A percentile compares a stretch with the other conserved stretches of the same genome.
These are phyloP conservation scores for Sipha maydis DNA, from an alignment of 2,888 invertebrate genomes.

Conservation along the genomic window DNA sequence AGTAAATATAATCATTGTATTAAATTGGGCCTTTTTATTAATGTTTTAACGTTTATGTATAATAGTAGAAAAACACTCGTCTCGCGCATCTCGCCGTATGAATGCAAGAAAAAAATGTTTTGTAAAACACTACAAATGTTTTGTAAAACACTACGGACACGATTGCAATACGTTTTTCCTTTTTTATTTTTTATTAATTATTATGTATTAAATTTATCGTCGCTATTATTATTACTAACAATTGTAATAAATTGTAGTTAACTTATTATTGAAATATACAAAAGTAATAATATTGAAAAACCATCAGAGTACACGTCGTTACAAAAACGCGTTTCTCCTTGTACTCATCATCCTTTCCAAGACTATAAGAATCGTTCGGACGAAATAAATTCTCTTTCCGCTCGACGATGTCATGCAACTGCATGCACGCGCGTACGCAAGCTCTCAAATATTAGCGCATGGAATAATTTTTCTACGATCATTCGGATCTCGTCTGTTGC, in stretches of 20 bases:
- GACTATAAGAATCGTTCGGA: neutral
- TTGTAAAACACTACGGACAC: constrained; percentile 18
- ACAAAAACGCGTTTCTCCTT: neutral
- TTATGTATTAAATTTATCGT: constrained; percentile 47
- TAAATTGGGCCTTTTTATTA: neutral
- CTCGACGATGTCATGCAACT: neutral
- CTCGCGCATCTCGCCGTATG: neutral
- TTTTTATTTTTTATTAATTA: constrained; percentile 36
- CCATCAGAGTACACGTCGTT: neutral
- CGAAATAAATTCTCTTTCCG: neutral
- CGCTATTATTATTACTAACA: constrained; percentile 49
- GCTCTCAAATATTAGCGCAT: no score
- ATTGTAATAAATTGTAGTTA: constrained; percentile 60
- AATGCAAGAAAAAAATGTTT: neutral
- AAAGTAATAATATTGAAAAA: constrained; percentile 8
- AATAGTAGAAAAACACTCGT: constrained; percentile 42
- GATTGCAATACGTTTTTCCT: constrained; percentile 50
- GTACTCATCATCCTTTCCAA: neutral
- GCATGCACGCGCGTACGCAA: no score
- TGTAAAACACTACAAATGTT: constrained; percentile 29
- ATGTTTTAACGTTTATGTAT: constrained; percentile 2
- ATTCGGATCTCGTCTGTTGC: no score
- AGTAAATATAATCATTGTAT: constrained; percentile 34
- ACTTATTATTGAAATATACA: constrained; percentile 46
- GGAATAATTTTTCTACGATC: no score